Base-by-base conservation (phyloP, 2,888 invertebrate genomes). In the Drosophila atroscutellata region DNA sequence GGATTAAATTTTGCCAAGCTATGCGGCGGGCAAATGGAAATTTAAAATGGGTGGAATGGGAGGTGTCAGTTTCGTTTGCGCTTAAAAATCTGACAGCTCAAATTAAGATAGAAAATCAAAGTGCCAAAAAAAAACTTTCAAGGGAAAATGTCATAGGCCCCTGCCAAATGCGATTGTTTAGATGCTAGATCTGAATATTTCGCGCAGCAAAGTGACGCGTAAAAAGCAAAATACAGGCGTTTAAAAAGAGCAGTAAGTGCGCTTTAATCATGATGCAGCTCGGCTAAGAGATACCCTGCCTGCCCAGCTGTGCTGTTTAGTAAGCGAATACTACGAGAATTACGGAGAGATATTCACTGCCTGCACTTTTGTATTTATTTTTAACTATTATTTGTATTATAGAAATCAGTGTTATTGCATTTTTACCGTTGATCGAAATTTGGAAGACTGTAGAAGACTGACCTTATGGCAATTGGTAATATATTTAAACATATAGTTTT, bases 1-100 rank as follows among this genome's bases (percentile, higher is more conserved):
- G 81, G 81, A 72, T 83, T 83, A 57, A 68, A 64, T 80, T 56
- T 45, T 62, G 47, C 39, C 55, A 57, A 50, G 62, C 47, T 64
- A 24, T 37, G 45, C 24, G 56, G 26, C 6, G 26, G 24, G 26
- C 15, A 28, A 54, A 67, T 24, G 42, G 13, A 37, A 65, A 54
- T 5, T 24, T 49, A 13, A 30, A n/a, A 11, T 24, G n/a, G 18
- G 2, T 1, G 8, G 34, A 39, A 30, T 15, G 3, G 1, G 28
- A 28, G 26, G 20, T 50, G 28, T 20, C 36, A 20, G 54, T 20
- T 50, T 37, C 37, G 37, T 24, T 26, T 37, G 37, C 15, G 32
- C 20, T 39, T 50, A n/a, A 59, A 75, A 72, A 64, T 68, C 42
- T 32, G 66, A 51, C 51, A 80, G 83, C 72, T 69, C 28, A 58